Evolutionary conservation across 1,140 invertebrate genomes (phyloP), one percentile per base, ranked within the genome.

Genomic region (Pollicipes pollicipes): DNA sequence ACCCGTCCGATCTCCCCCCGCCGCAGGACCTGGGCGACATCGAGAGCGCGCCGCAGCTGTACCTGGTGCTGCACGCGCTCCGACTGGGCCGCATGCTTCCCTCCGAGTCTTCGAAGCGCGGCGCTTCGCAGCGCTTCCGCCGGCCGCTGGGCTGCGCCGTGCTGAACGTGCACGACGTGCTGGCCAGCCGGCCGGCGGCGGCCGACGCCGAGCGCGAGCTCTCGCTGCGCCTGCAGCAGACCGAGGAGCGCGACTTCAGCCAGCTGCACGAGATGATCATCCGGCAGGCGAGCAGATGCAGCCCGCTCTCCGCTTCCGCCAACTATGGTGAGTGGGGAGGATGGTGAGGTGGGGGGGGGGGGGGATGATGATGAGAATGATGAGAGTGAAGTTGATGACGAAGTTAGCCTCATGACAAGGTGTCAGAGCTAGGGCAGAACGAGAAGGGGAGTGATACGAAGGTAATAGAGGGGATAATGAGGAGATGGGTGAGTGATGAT

Each of bases 221-320:
- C 29, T 69, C 74, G 77, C 81, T 76, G 74, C 90, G 87, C 84
- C 86, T 93, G 0, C 91, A 87, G 75, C 88, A 90, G 81, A 87
- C 87, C 58, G 91, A 93, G 77, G 93, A 96, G 77, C 93, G 92
- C 80, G 92, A 96, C 76, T 95, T 92, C 75, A 86, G 90, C 78
- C 88, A 92, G 76, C 78, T 95, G 69, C 92, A 93, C 79, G 92
- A 96, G 76, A 85, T 91, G 75, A 85, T 95, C 17, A 92, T 95
- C 72, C 86, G 85, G 10, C 64, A 66, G 81, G 87, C 82, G n/a
- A 88, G 86, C 74, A 94, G 93, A 79, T 93, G 87, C 76, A 92
- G 86, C 72, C 87, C 88, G 30, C 76, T 91, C 68, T 87, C 88
- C 0, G 87, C 88, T 68, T 86, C 87, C 77, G 85, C 85, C 30